Evolutionary conservation across 2,113 vertebrate species (phyloP).

Genomic region (Callospermophilus lateralis): DNA sequence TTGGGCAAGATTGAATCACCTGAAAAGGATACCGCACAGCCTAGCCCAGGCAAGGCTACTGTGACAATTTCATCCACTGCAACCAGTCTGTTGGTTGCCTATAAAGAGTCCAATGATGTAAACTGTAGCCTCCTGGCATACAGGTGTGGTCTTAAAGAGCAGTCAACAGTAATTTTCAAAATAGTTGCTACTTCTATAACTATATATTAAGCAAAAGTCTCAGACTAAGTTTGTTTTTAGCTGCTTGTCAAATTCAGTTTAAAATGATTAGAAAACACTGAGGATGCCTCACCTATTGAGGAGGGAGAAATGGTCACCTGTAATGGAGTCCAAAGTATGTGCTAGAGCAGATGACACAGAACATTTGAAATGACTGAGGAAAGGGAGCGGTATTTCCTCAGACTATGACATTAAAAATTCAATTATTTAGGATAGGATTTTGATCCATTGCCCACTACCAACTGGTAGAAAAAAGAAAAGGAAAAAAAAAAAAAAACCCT

Average conservation of each 20-base stretch:
- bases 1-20: neutral
- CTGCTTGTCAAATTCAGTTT: conserved; percentile 72
- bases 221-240: conserved; percentile 68
- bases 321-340: conserved; percentile 54
- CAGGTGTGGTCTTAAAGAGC: conserved; percentile 68
- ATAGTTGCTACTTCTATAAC: conserved; percentile 72
- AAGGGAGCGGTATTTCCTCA: conserved; percentile 49
- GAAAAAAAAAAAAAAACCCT: neutral
- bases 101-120: neutral
- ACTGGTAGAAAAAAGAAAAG: neutral
- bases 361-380: conserved; percentile 15
- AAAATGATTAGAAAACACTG: conserved; percentile 67
- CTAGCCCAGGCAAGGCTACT: neutral
- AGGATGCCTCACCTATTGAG: conserved; percentile 63
- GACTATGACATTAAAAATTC: conserved; percentile 36
- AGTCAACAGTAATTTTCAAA: conserved; percentile 65
- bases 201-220: conserved; percentile 73
- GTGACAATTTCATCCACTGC: neutral
- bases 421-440: conserved; percentile 54
- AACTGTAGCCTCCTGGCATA: conserved; percentile 61
- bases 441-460: conserved; percentile 59
- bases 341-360: conserved; percentile 47
- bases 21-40: neutral
- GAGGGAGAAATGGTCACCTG: conserved; percentile 64
- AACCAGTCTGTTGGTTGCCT: neutral